These are phyloP conservation scores for Andricus grossulariae DNA, from an alignment of 1,140 invertebrate species.

Conservation along the genomic window DNA sequence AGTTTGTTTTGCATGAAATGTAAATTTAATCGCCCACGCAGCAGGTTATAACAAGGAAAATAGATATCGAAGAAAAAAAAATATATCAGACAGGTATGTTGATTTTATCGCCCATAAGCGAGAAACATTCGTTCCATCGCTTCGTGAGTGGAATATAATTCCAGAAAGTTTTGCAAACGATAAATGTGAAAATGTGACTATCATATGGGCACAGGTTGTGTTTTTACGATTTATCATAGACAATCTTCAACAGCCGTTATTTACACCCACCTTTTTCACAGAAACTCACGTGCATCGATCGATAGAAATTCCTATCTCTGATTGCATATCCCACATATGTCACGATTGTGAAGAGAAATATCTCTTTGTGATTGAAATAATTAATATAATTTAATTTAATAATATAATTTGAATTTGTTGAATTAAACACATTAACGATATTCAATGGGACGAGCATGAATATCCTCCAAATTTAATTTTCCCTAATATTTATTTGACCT, in stretches of 20 bases:
- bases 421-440: too few species aligned
- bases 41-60: too few species aligned
- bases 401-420: too few species aligned
- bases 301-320: background rate
- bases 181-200: background rate
- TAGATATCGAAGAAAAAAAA: too few species aligned
- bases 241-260: conserved; percentile 7
- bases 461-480: too few species aligned
- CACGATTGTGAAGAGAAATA: background rate
- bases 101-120: background rate
- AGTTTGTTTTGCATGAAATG: too few species aligned
- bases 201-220: background rate
- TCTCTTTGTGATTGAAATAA: background rate
- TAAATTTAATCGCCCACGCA: too few species aligned
- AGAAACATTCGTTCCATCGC: conserved; percentile 1
- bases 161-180: background rate
- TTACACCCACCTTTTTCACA: background rate
- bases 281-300: background rate
- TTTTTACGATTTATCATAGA: conserved; percentile 12
- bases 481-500: too few species aligned
- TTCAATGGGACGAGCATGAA: too few species aligned
- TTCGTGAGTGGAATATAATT: background rate
- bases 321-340: background rate
- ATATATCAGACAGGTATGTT: background rate
- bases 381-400: too few species aligned